Conservation (phyloP, 2,888 invertebrate species). For the Serrognathus titanus region DNA sequence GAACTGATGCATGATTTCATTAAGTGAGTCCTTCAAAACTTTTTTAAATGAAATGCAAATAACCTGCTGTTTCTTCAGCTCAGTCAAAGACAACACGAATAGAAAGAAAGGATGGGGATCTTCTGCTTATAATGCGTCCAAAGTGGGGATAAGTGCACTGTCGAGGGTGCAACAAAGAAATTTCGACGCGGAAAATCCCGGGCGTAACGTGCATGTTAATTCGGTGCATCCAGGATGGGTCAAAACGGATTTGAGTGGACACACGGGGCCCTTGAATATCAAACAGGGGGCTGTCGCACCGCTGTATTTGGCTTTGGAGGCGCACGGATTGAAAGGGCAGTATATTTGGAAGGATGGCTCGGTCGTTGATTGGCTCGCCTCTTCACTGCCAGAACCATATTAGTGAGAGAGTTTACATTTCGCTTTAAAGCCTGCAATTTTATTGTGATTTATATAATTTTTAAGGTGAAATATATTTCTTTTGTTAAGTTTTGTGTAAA, state of each 20-base stretch:
- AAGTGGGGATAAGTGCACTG: conserved; percentile 68
- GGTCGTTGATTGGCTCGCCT: conserved; percentile 54
- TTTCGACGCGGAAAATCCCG: conserved; percentile 48
- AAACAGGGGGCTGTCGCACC: conserved; percentile 59
- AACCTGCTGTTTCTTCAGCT: conserved; percentile 12
- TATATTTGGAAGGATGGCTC: conserved; percentile 60
- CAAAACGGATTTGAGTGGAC: conserved; percentile 69
- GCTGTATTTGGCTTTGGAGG: conserved; percentile 60
- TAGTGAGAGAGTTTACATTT: background rate
- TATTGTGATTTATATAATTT: background rate
- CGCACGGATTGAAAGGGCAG: conserved; percentile 55
- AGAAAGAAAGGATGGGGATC: conserved; percentile 40
- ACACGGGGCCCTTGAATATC: conserved; percentile 52
- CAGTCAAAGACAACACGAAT: conserved; percentile 29
- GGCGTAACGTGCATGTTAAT: conserved; percentile 65
- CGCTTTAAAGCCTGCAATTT: background rate
- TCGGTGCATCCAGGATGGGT: conserved; percentile 73
- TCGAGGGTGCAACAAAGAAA: conserved; percentile 62
- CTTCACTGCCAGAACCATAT: background rate
- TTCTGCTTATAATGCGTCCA: conserved; percentile 67
- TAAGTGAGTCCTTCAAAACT: conserved; percentile 42
- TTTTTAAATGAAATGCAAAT: background rate
- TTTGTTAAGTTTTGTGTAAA: background rate
- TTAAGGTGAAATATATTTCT: background rate
- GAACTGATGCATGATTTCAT: conserved; percentile 65